Evolutionary conservation across 1,140 invertebrate genomes (phyloP).

Genomic region (Megathymus violae): DNA sequence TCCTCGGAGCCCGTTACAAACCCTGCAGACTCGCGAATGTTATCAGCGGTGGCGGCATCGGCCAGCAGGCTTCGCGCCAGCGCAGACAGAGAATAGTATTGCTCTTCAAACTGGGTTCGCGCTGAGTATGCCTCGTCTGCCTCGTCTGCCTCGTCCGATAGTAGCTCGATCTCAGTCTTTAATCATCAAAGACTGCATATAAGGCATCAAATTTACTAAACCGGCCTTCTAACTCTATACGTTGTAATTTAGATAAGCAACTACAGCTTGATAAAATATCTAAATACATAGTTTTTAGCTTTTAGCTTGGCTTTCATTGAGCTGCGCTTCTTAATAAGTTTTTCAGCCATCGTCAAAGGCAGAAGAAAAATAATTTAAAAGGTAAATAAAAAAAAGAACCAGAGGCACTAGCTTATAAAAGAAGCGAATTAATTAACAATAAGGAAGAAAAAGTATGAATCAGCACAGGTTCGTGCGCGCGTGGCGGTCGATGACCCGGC

Average conservation of each 20-base stretch:
- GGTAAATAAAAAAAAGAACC: conserved; percentile 12
- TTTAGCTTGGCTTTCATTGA: not conserved
- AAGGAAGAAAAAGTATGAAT: no score
- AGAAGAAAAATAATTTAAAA: not conserved
- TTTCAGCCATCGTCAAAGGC: not conserved
- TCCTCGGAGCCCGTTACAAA: conserved; percentile 19
- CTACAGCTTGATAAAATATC: not conserved
- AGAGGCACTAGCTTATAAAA: no score
- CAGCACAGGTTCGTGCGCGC: no score
- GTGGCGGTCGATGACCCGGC: no score
- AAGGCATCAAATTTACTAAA: conserved; percentile 34
- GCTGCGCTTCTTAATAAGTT: not conserved
- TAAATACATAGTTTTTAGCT: not conserved
- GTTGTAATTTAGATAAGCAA: conserved; percentile 20
- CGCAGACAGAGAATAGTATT: conserved; percentile 13
- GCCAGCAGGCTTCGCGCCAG: conserved; percentile 28
- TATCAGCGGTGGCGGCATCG: not conserved
- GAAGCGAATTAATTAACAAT: no score
- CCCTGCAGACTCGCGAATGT: not conserved
- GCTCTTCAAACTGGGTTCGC: conserved; percentile 28
- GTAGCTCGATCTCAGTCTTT: conserved; percentile 37
- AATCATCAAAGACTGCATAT: conserved; percentile 34
- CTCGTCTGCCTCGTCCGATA: conserved; percentile 21
- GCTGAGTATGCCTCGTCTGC: conserved; percentile 18
- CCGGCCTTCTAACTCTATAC: conserved; percentile 33